Evolutionary conservation across 2,113 vertebrate species (phyloP), one percentile per base, ranked within the genome.

Genomic region (Chinchilla lanigera): DNA sequence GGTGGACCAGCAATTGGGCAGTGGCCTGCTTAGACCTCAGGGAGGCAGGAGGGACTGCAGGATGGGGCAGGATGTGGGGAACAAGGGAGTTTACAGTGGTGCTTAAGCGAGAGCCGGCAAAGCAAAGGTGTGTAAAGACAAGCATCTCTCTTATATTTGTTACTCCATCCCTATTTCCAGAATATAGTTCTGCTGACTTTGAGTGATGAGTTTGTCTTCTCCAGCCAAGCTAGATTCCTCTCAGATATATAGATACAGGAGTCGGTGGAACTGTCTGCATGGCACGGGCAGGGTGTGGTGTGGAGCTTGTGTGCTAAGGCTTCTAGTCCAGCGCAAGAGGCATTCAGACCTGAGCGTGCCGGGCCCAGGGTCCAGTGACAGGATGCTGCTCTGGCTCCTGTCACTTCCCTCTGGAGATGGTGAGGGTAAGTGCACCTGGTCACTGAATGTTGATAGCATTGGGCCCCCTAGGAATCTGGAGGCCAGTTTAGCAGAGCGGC

Each of bases 361-460:
- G 2, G 56, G 41, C 38, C 6, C 0, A 11, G 22, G 5, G 22
- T 33, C 38, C 3, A 3, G 9, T 0, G 35, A 61, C 54, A 8
- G 0, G 26, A 11, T 61, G 63, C 52, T 8, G 1, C 35, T 50
- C 77, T 5, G 33, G n/a, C 7, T 50, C 22, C 47, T 0, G 0
- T 24, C 47, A 1, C 60, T 61, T 17, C 24, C 24, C 0, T 26
- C n/a, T 17, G 22, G 24, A 86, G 56, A 58, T 35, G 5, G 41
- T 9, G 35, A 26, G 33, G 44, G 33, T 26, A 11, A 38, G 10
- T 38, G 26, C 35, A 35, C 26, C 41, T 14, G 5, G 9, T 85
- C 84, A 94, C 71, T 54, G 41, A 47, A 44, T 17, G 50, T 20
- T n/a, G 38, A 13, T 13, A 20, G 63, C 19, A 10, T 17, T 30